Evolutionary conservation across 2,888 invertebrate species (phyloP).

Genomic region (Lumbricus terrestris): DNA sequence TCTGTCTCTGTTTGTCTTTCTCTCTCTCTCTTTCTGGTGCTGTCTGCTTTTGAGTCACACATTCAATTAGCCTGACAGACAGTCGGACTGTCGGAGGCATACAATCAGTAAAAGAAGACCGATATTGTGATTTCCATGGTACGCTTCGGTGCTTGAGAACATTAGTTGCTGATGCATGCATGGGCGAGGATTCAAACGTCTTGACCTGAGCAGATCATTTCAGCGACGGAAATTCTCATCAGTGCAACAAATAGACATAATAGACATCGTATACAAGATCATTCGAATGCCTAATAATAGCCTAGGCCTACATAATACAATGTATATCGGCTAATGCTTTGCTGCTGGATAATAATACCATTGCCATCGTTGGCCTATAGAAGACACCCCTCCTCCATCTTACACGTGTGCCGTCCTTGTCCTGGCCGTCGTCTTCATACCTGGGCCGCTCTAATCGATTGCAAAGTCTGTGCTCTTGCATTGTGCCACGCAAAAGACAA

Average conservation of each 20-base stretch:
- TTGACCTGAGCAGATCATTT: background rate
- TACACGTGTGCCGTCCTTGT: background rate
- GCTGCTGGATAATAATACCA: background rate
- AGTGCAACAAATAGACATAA: background rate
- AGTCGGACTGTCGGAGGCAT: background rate
- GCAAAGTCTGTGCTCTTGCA: background rate
- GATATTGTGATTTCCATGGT: background rate
- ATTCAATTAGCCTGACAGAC: background rate
- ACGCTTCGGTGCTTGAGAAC: background rate
- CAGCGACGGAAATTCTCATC: background rate
- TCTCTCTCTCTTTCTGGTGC: background rate
- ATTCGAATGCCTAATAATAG: background rate
- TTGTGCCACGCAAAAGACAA: background rate
- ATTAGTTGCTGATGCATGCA: background rate
- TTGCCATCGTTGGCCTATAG: no score
- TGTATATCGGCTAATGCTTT: background rate
- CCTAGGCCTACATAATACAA: no score
- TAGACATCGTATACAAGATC: background rate
- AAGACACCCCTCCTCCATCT: background rate
- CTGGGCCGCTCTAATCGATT: background rate
- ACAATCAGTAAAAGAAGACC: background rate
- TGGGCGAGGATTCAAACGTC: no score
- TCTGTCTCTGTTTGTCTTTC: background rate
- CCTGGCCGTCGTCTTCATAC: background rate
- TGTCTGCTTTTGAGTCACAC: background rate